These are phyloP conservation scores for Cheiracanthium punctorium DNA, from an alignment of 2,888 invertebrate species.

Conservation along the genomic window DNA sequence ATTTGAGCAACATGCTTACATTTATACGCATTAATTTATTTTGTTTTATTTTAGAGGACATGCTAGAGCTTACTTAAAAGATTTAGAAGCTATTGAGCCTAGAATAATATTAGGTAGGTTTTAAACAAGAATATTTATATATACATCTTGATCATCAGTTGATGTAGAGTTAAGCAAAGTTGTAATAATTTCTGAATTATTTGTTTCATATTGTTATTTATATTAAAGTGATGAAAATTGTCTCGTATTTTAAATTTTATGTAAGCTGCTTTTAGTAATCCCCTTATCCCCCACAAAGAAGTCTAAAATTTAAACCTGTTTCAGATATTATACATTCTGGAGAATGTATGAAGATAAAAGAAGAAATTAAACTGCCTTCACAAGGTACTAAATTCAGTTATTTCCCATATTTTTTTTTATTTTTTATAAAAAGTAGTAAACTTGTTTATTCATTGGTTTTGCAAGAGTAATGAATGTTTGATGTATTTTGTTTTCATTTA, in stretches of 20 bases:
- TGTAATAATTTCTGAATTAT: too few relatives aligned
- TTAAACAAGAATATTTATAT: too few relatives aligned
- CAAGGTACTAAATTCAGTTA: conserved; percentile 78
- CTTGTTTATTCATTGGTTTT: not conserved
- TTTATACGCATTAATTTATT: too few relatives aligned
- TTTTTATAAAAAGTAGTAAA: not conserved
- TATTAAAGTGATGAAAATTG: too few relatives aligned
- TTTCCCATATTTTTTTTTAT: not conserved
- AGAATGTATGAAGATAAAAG: conserved; percentile 89
- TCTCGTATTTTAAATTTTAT: too few relatives aligned
- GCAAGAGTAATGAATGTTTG: not conserved
- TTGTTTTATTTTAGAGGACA: conserved; percentile 81
- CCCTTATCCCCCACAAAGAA: too few relatives aligned
- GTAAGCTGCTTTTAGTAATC: too few relatives aligned
- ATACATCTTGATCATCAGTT: too few relatives aligned
- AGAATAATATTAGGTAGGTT: conserved; percentile 85
- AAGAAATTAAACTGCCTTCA: conserved; percentile 87
- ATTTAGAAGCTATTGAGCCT: conserved; percentile 94
- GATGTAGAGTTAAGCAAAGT: too few relatives aligned
- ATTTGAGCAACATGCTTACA: too few relatives aligned
- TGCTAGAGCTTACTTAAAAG: conserved; percentile 92
- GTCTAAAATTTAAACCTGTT: too few relatives aligned
- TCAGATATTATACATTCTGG: conserved; percentile 91
- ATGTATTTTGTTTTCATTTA: not conserved
- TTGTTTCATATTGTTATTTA: too few relatives aligned